Evolutionary conservation across 2,113 vertebrate species (phyloP).

Genomic region (Vicugna pacos): DNA sequence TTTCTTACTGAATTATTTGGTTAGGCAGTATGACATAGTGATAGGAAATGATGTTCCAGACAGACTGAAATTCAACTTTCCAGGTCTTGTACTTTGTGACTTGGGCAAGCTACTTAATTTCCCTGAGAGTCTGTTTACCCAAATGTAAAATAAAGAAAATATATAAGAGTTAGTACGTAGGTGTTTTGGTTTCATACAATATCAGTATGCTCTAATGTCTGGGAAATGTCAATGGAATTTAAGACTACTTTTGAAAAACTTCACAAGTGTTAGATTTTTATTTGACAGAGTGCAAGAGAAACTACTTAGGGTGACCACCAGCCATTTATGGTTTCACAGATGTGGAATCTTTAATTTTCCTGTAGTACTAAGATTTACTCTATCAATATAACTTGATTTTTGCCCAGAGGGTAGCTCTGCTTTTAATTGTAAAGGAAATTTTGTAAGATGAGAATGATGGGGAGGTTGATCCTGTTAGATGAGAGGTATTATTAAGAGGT

Average conservation of each 20-base stretch:
- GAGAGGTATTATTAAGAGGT: not conserved
- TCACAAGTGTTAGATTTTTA: conserved; percentile 4
- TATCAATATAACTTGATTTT: conserved; percentile 16
- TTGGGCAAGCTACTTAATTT: conserved; percentile 24
- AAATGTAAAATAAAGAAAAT: conserved; percentile 52
- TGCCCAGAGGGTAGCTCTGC: conserved; percentile 40
- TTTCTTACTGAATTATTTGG: conserved; percentile 47
- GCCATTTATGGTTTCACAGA: not conserved
- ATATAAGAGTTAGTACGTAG: not conserved
- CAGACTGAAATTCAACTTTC: conserved; percentile 43
- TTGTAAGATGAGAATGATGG: conserved; percentile 37
- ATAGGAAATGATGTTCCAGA: conserved; percentile 23
- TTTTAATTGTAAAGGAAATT: conserved; percentile 60
- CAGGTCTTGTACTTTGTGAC: not conserved
- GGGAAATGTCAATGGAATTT: not conserved
- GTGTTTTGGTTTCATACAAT: not conserved
- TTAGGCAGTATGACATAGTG: not conserved
- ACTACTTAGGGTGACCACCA: not conserved
- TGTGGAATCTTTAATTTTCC: conserved; percentile 2
- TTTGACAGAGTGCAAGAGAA: not conserved
- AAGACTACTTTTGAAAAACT: not conserved
- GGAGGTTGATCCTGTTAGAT: conserved; percentile 46
- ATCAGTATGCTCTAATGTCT: not conserved
- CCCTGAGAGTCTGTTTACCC: not conserved
- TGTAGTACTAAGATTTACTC: conserved; percentile 25